Conservation (phyloP, 2,797 vertebrate genomes). For the Cyprinella venusta region DNA sequence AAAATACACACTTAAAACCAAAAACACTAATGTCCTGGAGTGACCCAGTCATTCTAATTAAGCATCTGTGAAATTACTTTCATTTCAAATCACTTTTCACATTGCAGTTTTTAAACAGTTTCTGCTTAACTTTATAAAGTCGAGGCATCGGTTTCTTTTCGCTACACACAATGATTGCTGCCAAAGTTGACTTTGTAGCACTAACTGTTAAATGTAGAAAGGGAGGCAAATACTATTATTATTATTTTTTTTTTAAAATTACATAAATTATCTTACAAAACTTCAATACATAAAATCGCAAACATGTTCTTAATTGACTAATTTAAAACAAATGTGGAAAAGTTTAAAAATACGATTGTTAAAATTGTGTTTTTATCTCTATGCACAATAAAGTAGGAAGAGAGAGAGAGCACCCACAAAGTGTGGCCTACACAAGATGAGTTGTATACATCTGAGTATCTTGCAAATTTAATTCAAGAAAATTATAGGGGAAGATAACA, state of each 20-base stretch:
- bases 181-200: background rate
- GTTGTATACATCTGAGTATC: background rate
- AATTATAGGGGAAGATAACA: conserved; percentile 52
- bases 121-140: background rate
- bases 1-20: conserved; percentile 11
- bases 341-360: background rate
- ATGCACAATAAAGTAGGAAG: background rate
- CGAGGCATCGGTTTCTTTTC: too few species aligned
- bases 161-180: background rate
- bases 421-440: conserved; percentile 1
- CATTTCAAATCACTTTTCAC: too few species aligned
- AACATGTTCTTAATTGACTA: background rate
- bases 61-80: background rate
- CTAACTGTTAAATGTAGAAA: background rate
- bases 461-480: conserved; percentile 56
- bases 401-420: background rate
- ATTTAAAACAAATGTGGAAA: background rate
- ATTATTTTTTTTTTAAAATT: background rate
- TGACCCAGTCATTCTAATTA: conserved; percentile 19
- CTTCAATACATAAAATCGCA: background rate
- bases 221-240: background rate
- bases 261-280: background rate
- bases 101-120: background rate
- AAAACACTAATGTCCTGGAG: conserved; percentile 10
- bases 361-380: background rate